Evolutionary conservation across 2,797 vertebrate species (phyloP).

Genomic region (Acanthurus tractus): DNA sequence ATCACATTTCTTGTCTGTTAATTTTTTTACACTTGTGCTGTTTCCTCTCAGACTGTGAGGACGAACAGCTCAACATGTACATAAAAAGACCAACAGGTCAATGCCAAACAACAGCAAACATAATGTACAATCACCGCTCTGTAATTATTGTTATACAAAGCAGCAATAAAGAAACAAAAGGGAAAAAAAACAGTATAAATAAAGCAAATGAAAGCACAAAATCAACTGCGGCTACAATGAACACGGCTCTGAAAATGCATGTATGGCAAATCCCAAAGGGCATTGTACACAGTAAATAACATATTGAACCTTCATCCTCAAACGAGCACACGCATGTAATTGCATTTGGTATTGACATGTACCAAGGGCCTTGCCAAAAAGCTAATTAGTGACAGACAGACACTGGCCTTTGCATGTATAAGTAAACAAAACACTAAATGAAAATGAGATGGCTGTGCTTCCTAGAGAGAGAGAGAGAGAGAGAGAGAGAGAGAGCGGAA

Average conservation of each 20-base stretch:
- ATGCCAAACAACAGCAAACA: constrained; percentile 7
- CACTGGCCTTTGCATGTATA: constrained; percentile 26
- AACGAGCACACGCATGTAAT: constrained; percentile 39
- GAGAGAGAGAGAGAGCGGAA: neutral
- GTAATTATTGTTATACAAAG: neutral
- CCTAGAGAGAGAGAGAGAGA: neutral
- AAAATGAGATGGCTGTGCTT: constrained; percentile 26
- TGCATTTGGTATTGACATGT: constrained; percentile 30
- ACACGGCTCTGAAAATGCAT: neutral
- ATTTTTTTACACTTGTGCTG: neutral
- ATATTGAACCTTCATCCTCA: constrained; percentile 16
- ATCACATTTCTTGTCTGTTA: neutral
- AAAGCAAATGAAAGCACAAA: neutral
- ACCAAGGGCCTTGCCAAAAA: constrained; percentile 20
- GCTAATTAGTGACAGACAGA: constrained; percentile 50
- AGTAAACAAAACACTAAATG: constrained; percentile 32
- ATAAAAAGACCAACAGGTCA: neutral
- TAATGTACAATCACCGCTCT: neutral
- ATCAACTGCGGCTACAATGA: too few relatives aligned
- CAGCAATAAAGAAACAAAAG: neutral
- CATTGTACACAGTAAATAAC: too few relatives aligned
- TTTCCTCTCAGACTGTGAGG: neutral
- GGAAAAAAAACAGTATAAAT: neutral
- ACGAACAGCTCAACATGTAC: neutral
- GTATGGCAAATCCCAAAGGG: constrained; percentile 20